A percentile compares a stretch with the other conserved stretches of the same genome.
These are phyloP conservation scores for Aradophagus sp. DNA, from an alignment of 1,140 invertebrate genomes.

Conservation along the genomic window DNA sequence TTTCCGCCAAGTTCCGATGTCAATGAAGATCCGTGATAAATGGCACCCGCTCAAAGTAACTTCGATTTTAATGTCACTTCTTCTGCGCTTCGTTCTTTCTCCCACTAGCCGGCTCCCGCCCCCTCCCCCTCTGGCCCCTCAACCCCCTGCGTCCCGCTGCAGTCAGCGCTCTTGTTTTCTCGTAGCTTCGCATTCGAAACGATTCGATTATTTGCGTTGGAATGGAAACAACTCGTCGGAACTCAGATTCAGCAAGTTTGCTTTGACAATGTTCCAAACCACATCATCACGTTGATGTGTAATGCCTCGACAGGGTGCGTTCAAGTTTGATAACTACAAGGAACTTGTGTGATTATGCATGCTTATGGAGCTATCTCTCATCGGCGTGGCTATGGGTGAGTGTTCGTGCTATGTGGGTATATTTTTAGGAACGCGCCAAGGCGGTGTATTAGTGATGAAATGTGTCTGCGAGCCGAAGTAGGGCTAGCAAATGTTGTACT, in stretches of 20 bases:
- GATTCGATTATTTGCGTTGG: constrained; percentile 31
- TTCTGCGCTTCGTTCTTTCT: constrained; percentile 9
- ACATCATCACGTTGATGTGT: constrained; percentile 25
- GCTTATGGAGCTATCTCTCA: constrained; percentile 28
- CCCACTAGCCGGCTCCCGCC: background rate
- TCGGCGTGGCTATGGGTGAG: constrained; percentile 8
- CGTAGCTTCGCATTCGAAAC: constrained; percentile 3
- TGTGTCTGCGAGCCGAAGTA: too few species aligned
- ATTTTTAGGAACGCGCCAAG: too few species aligned
- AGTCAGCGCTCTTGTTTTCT: constrained; percentile 12
- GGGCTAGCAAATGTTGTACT: too few species aligned
- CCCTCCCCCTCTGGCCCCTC: too few species aligned
- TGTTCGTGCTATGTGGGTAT: too few species aligned
- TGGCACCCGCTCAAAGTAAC: constrained; percentile 44
- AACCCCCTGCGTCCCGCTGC: too few species aligned
- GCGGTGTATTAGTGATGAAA: too few species aligned
- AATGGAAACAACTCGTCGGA: constrained; percentile 25
- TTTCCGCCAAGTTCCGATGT: constrained; percentile 42
- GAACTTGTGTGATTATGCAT: constrained; percentile 47
- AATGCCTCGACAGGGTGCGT: constrained; percentile 35
- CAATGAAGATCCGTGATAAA: constrained; percentile 56
- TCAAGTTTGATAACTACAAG: constrained; percentile 46
- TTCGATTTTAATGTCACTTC: constrained; percentile 49
- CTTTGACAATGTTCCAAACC: constrained; percentile 47
- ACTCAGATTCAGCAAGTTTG: constrained; percentile 31